Evolutionary conservation across 2,888 invertebrate genomes (phyloP).

Genomic region (Leucophora obtusa): DNA sequence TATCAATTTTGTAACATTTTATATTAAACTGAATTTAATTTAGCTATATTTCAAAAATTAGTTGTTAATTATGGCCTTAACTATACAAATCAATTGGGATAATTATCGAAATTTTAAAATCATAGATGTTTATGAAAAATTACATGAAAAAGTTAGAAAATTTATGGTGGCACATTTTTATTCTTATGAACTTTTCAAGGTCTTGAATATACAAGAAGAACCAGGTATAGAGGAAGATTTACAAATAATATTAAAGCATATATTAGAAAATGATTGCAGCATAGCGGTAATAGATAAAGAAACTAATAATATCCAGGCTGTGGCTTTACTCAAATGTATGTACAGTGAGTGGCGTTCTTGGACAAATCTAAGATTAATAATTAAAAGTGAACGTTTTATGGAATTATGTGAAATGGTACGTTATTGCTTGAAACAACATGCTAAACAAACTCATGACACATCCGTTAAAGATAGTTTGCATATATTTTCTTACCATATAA

Average conservation of each 20-base stretch:
- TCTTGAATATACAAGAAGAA: slow-evolving; percentile 49
- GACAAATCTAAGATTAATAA: slow-evolving; percentile 48
- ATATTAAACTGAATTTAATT: background rate
- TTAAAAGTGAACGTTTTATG: slow-evolving; percentile 31
- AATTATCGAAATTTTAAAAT: slow-evolving; percentile 56
- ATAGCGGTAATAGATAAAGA: slow-evolving; percentile 59
- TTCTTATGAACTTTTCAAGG: slow-evolving; percentile 29
- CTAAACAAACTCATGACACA: background rate
- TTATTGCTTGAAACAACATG: slow-evolving; percentile 36
- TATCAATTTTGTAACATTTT: background rate
- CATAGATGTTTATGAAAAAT: slow-evolving; percentile 58
- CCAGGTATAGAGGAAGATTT: slow-evolving; percentile 43
- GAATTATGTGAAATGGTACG: slow-evolving; percentile 48
- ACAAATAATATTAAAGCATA: slow-evolving; percentile 50
- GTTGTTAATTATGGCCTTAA: slow-evolving; percentile 20
- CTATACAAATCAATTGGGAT: slow-evolving; percentile 63
- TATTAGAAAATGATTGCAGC: slow-evolving; percentile 64
- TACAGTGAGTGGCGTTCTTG: slow-evolving; percentile 64
- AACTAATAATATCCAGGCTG: slow-evolving; percentile 60
- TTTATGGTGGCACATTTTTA: slow-evolving; percentile 61
- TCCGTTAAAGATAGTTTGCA: slow-evolving; percentile 55
- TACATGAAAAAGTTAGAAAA: slow-evolving; percentile 40
- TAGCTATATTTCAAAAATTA: background rate
- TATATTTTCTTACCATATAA: slow-evolving; percentile 58
- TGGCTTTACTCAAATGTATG: slow-evolving; percentile 66